Base-by-base conservation (phyloP, 2,888 invertebrate genomes). In the Lasioglossum marginatum region DNA sequence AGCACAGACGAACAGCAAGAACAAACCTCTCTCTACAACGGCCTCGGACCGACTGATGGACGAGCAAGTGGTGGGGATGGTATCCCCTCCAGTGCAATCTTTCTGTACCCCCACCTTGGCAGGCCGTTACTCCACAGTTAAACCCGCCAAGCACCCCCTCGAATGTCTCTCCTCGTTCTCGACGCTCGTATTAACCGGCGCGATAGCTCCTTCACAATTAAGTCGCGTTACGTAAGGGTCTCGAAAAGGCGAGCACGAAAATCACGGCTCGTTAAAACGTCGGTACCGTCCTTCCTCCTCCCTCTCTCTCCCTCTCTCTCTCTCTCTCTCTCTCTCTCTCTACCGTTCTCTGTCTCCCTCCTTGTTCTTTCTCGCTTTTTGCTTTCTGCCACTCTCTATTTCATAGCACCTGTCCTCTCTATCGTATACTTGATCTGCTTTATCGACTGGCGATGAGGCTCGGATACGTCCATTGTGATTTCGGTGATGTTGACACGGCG, bases 201-300 rank as follows among this genome's bases (percentile, higher is more conserved):
- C 94, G 95, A 94, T 94, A 94, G 94, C 94, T 94, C 94, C 95
- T 95, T 95, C 94, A 94, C 94, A 94, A 94, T 94, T 94, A 94
- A 93, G 94, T 93, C 94, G 93, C 94, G 94, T 94, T 94, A 94
- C 94, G 93, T 93, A 94, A 94, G 94, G 93, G 92, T 91, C 93
- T 93, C 90, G 93, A 92, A 92, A 92, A 92, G 92, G 92, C 92
- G 92, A 94, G 92, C 92, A 92, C 91, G 92, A 93, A 94, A 94
- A 94, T 93, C 92, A 92, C 93, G 91, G 91, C 92, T 92, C 92
- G 92, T 91, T 91, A 89, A 90, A 89, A 89, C 87, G 87, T 91
- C 90, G 88, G 84, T 85, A 87, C 70, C 83, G 63, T 81, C 76
- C 73, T 77, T 75, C 81, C 70, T 77, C 72, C 43, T 77, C 72